Conservation (phyloP, 2,113 vertebrate genomes). For the Accipiter cooperii region DNA sequence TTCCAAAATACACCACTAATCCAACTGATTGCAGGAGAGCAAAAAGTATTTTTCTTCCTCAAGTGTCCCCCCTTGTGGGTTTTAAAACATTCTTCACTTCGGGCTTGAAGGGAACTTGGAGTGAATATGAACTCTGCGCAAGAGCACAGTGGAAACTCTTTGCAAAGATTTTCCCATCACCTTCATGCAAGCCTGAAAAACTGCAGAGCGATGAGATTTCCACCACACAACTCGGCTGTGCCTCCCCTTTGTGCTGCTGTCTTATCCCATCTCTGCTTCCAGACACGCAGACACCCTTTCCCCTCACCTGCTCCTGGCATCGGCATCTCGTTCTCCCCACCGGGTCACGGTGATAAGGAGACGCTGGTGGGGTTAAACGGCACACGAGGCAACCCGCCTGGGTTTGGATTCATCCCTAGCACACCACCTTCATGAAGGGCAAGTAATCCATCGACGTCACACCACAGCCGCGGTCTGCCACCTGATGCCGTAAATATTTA, state of each 20-base stretch:
- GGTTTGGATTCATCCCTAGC: not conserved
- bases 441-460: fast-evolving
- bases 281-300: not conserved
- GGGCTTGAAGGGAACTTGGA: not conserved
- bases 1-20: not conserved
- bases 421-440: not conserved
- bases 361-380: not conserved
- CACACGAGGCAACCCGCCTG: not conserved
- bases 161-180: not conserved
- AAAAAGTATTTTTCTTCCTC: not conserved
- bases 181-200: not conserved
- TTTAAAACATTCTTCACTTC: not conserved
- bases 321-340: too few species aligned
- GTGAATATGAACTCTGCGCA: not conserved
- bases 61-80: not conserved
- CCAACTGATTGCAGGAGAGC: not conserved
- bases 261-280: not conserved
- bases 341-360: not conserved
- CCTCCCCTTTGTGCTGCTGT: not conserved
- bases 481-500: not conserved
- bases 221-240: fast-evolving
- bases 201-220: not conserved
- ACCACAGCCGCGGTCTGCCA: fast-evolving
- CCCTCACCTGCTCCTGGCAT: not conserved
- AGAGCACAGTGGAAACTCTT: not conserved